phyloP scores from a whole-genome alignment of 2,797 vertebrate species.

The Sebastes umbrosus region DNA sequence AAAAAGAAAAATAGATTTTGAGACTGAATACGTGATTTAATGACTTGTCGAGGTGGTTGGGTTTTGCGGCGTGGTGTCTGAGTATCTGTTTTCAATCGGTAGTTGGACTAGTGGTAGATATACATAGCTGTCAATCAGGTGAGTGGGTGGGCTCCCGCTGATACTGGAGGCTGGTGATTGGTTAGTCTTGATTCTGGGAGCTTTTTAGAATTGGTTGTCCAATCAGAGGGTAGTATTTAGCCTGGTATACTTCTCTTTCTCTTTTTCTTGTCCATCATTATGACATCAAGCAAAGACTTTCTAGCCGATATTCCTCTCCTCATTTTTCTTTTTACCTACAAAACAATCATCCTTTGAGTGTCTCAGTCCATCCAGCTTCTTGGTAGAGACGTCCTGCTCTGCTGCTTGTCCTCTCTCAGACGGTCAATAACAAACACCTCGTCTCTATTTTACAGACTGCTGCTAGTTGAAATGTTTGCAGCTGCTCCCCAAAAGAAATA shows the following conservation, averaged over 20 bases:
- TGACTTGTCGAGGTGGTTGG: slow-evolving; percentile 8
- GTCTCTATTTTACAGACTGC: background rate
- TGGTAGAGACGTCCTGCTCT: slow-evolving; percentile 39
- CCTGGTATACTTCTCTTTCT: background rate
- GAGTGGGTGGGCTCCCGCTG: background rate
- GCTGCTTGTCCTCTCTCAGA: background rate
- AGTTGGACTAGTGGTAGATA: background rate
- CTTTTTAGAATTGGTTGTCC: slow-evolving; percentile 3
- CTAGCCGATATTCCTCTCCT: rapidly evolving
- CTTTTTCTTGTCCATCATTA: background rate
- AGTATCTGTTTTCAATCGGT: background rate
- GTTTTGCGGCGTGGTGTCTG: slow-evolving; percentile 1
- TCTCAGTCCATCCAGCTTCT: slow-evolving; percentile 13
- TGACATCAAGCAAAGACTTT: background rate
- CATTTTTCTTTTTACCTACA: background rate
- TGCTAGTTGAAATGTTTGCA: background rate
- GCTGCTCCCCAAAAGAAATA: background rate
- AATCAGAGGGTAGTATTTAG: slow-evolving; percentile 35
- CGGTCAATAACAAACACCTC: background rate
- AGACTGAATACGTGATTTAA: slow-evolving; percentile 34
- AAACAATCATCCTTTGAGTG: background rate
- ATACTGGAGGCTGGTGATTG: slow-evolving; percentile 40
- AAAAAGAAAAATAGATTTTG: slow-evolving; percentile 29
- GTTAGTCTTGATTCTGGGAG: slow-evolving; percentile 32
- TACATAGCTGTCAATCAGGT: slow-evolving; percentile 14